Evolutionary conservation across 2,113 vertebrate genomes (phyloP), one percentile per base, ranked within the genome.

Genomic region (Serilophus lunatus): DNA sequence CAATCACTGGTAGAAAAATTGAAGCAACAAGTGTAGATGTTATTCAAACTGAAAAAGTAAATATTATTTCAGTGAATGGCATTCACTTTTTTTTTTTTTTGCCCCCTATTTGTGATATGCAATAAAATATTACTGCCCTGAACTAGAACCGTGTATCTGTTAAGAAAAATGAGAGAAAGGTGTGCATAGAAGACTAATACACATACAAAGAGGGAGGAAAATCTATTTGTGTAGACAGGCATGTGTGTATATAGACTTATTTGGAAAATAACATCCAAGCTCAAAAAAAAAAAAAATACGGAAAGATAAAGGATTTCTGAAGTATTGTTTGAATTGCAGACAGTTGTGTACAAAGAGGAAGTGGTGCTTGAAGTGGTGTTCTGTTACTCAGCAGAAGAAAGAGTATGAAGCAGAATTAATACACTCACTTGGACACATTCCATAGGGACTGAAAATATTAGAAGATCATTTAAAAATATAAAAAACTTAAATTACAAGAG

Each of bases 1-100:
- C 93, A 96, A 95, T 94, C 57, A 76, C n/a, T 57, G 45, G 40
- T 65, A 89, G 57, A 86, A 93, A 75, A 12, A 96, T 18, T 83
- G 80, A 93, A 96, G 56, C 19, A 74, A 74, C 61, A 83, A 85
- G 82, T 51, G 40, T 47, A 93, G 51, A 44, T 96, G 82, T 88
- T 96, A 92, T 92, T 97, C 88, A 96, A 91, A 94, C 64, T 61
- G 75, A 84, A 66, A 95, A 93, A 89, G 71, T 70, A 93, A 96
- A 96, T 93, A 95, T 90, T 91, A 88, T 87, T 92, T 82, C 71
- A 90, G 36, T 78, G 71, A 91, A 93, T 63, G 45, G 24, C 60
- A 40, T 82, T 91, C 31, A 38, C 19, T 50, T 42, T 26, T 60
- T 18, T 31, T 8, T n/a, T 28, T 29, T 63, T 28, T 45, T 3